Evolutionary conservation across 2,888 invertebrate genomes (phyloP).

Genomic region (Diarsia brunnea): DNA sequence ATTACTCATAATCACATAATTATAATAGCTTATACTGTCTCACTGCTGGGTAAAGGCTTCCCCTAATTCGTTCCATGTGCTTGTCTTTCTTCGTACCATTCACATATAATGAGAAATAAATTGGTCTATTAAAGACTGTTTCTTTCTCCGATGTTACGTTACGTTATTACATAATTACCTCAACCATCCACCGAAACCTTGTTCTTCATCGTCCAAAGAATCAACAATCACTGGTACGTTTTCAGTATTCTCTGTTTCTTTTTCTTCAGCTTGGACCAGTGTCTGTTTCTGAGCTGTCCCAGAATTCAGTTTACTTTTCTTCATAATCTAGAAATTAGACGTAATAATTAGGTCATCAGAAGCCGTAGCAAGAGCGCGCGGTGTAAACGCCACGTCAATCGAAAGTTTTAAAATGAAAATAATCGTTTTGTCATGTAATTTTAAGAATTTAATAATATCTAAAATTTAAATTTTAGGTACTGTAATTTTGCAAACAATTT

Average conservation of each 20-base stretch:
- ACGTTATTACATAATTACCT: slow-evolving; percentile 71
- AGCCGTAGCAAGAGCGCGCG: too few species aligned
- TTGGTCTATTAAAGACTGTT: background rate
- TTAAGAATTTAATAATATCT: too few species aligned
- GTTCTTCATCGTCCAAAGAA: slow-evolving; percentile 84
- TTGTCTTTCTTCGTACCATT: too few species aligned
- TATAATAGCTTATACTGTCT: too few species aligned
- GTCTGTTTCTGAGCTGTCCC: slow-evolving; percentile 71
- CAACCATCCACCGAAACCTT: slow-evolving; percentile 87
- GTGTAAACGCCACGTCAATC: too few species aligned
- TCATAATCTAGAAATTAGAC: slow-evolving; percentile 79
- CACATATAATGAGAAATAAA: background rate
- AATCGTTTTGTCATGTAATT: too few species aligned
- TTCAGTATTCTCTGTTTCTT: slow-evolving; percentile 65
- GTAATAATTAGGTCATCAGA: background rate
- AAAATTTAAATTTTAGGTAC: too few species aligned
- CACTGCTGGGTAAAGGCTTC: too few species aligned
- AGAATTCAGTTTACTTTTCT: slow-evolving; percentile 79
- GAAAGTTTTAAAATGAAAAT: too few species aligned
- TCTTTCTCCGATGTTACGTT: background rate
- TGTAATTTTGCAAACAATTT: too few species aligned
- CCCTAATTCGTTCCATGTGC: too few species aligned
- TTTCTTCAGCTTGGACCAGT: slow-evolving; percentile 68
- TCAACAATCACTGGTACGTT: slow-evolving; percentile 65
- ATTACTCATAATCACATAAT: background rate